Conservation (phyloP, 2,113 vertebrate genomes). For the Aegotheles bennettii region DNA sequence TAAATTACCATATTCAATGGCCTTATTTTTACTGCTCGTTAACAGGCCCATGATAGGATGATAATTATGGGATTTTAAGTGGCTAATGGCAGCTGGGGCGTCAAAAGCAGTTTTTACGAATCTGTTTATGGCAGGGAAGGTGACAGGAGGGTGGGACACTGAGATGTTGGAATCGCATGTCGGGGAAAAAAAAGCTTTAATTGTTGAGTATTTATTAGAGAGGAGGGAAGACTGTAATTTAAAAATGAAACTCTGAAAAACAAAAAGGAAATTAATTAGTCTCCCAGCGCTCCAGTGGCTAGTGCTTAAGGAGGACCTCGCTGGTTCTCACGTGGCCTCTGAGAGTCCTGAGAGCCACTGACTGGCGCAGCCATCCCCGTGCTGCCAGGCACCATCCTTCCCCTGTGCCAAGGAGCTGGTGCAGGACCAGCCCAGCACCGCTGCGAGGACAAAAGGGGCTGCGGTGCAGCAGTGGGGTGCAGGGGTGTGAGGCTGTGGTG, state of each 20-base stretch:
- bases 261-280: conserved; percentile 76
- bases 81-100: conserved; percentile 85
- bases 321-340: neutral
- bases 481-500: neutral
- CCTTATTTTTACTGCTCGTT: conserved; percentile 94
- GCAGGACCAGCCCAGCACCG: rapidly evolving
- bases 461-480: rapidly evolving
- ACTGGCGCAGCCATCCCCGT: rapidly evolving
- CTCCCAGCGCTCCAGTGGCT: conserved; percentile 5
- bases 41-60: conserved; percentile 95
- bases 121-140: conserved; percentile 84
- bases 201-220: conserved; percentile 84
- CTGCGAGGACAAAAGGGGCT: rapidly evolving
- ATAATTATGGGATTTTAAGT: conserved; percentile 95
- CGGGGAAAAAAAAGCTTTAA: conserved; percentile 78
- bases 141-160: conserved; percentile 79
- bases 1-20: conserved; percentile 99
- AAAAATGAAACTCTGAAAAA: conserved; percentile 79
- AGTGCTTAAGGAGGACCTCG: conserved; percentile 30
- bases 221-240: conserved; percentile 80
- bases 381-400: rapidly evolving
- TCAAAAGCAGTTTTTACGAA: conserved; percentile 84
- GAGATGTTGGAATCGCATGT: conserved; percentile 81
- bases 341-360: rapidly evolving
- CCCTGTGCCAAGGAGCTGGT: rapidly evolving